Conservation (phyloP, 1,140 invertebrate species). For the Pteromalus puparum region DNA sequence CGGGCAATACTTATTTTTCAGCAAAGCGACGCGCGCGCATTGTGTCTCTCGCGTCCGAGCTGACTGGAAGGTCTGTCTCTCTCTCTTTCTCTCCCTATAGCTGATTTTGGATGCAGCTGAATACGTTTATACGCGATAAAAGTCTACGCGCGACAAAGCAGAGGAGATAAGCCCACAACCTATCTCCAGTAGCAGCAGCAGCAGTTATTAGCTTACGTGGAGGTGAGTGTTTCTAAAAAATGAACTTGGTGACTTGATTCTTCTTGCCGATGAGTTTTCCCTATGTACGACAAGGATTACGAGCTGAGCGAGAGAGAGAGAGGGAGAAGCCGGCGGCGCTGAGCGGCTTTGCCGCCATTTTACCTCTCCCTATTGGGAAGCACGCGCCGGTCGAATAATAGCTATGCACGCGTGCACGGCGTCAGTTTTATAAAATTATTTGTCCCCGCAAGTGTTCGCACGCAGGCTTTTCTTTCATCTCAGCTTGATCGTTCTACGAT, state of each 20-base stretch:
- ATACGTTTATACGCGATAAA: too few species aligned
- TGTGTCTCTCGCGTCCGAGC: background rate
- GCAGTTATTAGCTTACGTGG: too few species aligned
- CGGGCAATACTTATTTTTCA: background rate
- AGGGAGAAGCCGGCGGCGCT: background rate
- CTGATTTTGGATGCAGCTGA: too few species aligned
- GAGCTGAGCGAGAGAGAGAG: background rate
- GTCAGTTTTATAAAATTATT: background rate
- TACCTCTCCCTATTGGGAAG: constrained; percentile 12
- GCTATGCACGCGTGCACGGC: background rate
- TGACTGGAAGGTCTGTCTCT: background rate
- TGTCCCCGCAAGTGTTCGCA: background rate
- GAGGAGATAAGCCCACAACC: too few species aligned
- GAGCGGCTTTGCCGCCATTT: constrained; percentile 44
- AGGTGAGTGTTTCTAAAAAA: background rate
- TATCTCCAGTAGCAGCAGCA: too few species aligned
- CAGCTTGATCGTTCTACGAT: background rate
- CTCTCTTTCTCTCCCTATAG: background rate
- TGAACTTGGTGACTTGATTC: too few species aligned
- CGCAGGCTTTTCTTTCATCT: background rate
- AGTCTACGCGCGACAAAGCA: too few species aligned
- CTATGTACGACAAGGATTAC: too few species aligned
- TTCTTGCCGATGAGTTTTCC: too few species aligned
- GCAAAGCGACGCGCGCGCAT: background rate
- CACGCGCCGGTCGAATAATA: constrained; percentile 6